phyloP scores from a whole-genome alignment of 2,797 vertebrate genomes.

The Enteromius unitaeniatus region DNA sequence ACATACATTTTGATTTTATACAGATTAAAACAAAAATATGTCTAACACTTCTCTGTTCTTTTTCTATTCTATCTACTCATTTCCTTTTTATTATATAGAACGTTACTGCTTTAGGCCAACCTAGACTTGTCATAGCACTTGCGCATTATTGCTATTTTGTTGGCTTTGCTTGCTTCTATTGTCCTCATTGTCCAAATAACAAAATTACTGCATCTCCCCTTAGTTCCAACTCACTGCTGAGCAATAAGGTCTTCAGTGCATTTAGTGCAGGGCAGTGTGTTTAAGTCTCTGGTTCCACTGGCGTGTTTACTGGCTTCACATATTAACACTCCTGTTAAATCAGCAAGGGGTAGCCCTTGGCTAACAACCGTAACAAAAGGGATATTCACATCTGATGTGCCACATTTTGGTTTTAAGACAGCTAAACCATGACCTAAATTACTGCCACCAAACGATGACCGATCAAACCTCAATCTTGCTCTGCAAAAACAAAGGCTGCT shows the following conservation, averaged over 20 bases:
- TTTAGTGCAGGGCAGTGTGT: background rate
- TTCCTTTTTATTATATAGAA: too few species aligned
- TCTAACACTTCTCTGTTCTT: background rate
- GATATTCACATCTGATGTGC: slow-evolving; percentile 33
- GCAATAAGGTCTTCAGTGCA: background rate
- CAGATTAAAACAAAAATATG: too few species aligned
- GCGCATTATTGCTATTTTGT: background rate
- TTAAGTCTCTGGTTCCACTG: slow-evolving; percentile 66
- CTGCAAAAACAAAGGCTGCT: slow-evolving; percentile 19
- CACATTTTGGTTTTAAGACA: slow-evolving; percentile 36
- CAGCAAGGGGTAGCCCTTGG: slow-evolving; percentile 71
- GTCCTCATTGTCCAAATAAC: background rate
- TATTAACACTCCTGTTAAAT: slow-evolving; percentile 79
- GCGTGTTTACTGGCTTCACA: slow-evolving; percentile 76
- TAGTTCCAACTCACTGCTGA: slow-evolving; percentile 11
- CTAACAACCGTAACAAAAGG: slow-evolving; percentile 35
- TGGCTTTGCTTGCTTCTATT: background rate
- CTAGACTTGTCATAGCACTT: background rate
- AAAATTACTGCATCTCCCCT: slow-evolving; percentile 40
- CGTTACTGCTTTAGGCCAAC: background rate
- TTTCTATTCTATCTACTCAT: background rate
- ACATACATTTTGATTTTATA: too few species aligned
- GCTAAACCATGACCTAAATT: slow-evolving; percentile 23
- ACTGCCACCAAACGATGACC: slow-evolving; percentile 42
- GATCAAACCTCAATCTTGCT: slow-evolving; percentile 31